These are phyloP conservation scores for Zonotrichia albicollis DNA, from an alignment of 2,797 vertebrate species.

Conservation along the genomic window DNA sequence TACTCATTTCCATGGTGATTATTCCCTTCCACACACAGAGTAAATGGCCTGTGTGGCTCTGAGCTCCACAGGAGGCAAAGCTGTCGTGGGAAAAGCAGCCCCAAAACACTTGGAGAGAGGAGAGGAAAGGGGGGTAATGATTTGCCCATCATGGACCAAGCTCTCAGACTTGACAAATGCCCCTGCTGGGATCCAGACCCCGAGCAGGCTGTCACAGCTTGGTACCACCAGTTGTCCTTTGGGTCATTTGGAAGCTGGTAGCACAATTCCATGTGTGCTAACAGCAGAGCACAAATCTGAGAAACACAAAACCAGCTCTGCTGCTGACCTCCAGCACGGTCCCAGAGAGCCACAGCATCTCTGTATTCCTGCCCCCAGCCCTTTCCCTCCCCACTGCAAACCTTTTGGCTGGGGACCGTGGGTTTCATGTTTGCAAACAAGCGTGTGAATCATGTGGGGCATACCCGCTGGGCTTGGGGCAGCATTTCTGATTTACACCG, in stretches of 20 bases:
- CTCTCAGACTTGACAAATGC: background rate
- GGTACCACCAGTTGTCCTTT: background rate
- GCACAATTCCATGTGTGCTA: rapidly evolving
- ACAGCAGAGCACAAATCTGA: rapidly evolving
- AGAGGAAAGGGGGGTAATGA: background rate
- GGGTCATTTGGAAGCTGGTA: background rate
- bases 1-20: background rate
- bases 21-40: background rate
- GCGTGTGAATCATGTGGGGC: background rate
- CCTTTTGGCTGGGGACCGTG: rapidly evolving
- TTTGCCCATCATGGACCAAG: background rate
- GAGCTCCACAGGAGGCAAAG: background rate
- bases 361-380: background rate
- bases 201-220: background rate
- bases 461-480: background rate
- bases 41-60: background rate
- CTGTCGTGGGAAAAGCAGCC: rapidly evolving
- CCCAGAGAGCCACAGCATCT: background rate
- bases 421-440: background rate
- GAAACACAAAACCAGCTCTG: background rate
- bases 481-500: background rate
- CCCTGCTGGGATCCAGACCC: background rate
- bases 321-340: rapidly evolving
- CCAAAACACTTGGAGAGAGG: background rate
- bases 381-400: background rate